phyloP scores from a whole-genome alignment of 2,888 invertebrate species.

The Neoaliturus tenellus region DNA sequence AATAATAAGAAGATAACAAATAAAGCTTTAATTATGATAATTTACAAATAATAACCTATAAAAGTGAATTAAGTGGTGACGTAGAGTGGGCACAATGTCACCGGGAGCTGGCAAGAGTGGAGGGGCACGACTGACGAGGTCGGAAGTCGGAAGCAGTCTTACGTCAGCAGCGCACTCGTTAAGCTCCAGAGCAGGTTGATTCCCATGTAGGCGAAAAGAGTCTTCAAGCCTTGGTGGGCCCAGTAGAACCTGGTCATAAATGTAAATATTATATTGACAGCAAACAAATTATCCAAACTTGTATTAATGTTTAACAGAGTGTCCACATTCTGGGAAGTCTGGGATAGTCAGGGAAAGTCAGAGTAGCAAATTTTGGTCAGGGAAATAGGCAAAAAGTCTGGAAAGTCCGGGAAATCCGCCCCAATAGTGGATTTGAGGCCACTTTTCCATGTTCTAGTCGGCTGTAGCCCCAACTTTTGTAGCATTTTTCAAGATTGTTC shows the following conservation, averaged over 20 bases:
- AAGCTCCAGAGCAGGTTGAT: constrained; percentile 37
- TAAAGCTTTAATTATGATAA: constrained; percentile 6
- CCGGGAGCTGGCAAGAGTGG: constrained; percentile 6
- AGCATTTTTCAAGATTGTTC: too few species aligned
- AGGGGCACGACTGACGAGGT: neutral
- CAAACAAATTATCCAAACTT: too few species aligned
- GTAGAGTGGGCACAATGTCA: neutral
- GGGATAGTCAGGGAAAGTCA: too few species aligned
- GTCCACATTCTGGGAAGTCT: too few species aligned
- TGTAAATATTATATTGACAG: too few species aligned
- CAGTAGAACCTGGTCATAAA: constrained; percentile 59
- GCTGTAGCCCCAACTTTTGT: neutral
- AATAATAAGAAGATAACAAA: constrained; percentile 12
- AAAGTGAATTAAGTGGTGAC: neutral
- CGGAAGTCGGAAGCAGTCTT: neutral
- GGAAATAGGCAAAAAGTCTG: too few species aligned
- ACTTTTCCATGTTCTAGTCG: too few species aligned
- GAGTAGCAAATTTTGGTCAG: neutral
- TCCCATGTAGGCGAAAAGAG: constrained; percentile 37
- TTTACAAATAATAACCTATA: constrained; percentile 20
- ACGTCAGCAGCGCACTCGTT: constrained; percentile 4
- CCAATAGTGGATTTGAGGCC: too few species aligned
- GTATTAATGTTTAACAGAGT: too few species aligned
- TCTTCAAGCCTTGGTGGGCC: constrained; percentile 59
- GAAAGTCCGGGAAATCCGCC: too few species aligned